Conservation (phyloP, 2,113 vertebrate species). For the Corydoras maculifer region DNA sequence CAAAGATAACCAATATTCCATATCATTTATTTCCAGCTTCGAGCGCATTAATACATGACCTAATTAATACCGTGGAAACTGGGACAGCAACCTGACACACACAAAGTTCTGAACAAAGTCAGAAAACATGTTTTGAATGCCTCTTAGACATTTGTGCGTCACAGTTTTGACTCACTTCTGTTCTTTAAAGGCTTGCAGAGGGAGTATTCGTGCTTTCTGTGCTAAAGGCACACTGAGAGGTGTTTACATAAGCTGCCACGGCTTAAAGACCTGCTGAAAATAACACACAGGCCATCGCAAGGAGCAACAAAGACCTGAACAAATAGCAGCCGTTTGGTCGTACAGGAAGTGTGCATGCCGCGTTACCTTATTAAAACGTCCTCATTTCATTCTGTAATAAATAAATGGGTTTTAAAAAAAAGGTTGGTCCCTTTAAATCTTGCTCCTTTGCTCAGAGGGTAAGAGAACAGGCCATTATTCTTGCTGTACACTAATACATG, state of each 20-base stretch:
- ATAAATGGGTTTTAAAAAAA: no score
- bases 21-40: no score
- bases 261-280: conserved; percentile 20
- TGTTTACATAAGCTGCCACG: conserved; percentile 25
- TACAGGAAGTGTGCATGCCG: background rate
- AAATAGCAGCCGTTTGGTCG: background rate
- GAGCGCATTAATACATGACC: background rate
- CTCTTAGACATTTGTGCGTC: conserved; percentile 26
- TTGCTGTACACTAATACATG: no score
- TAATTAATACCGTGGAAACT: background rate
- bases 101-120: background rate
- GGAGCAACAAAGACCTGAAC: background rate
- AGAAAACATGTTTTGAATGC: background rate
- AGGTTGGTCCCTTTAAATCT: no score
- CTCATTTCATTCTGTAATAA: no score
- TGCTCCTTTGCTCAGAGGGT: no score
- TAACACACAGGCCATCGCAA: background rate
- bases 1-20: no score
- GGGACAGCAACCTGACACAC: background rate
- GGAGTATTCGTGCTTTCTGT: background rate
- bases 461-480: no score
- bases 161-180: conserved; percentile 22
- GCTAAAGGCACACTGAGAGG: conserved; percentile 1
- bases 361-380: no score
- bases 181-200: conserved; percentile 15